Evolutionary conservation across 2,888 invertebrate genomes (phyloP), one percentile per base, ranked within the genome.

Genomic region (Drosophila aldrichi): DNA sequence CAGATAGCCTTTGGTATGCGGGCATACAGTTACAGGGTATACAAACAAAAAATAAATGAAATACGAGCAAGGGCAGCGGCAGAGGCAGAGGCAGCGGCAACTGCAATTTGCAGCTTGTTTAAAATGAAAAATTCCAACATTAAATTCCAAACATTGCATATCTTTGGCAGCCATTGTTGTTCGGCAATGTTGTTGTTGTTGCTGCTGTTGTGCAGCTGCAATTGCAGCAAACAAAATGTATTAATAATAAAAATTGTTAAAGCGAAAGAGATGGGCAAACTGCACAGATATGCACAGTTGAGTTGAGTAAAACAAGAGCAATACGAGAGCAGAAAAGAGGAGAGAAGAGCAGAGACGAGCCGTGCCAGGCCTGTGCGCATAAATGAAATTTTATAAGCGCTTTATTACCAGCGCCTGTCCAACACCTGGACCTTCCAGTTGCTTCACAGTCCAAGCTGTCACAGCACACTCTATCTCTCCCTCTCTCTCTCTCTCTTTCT

Each of bases 331-430:
- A 7, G 48, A 52, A 14, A 1, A 2, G 43, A 20, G 44, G 3
- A 2, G 22, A 22, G 22, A 22, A 22, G 3, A 25, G 25, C 25
- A 5, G 25, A 25, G 7, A 25, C 40, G 44, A 52, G 14, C 25
- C 25, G 25, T 25, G 25, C 25, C 25, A 25, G 25, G 25, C 6
- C 63, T 64, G 74, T 56, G 68, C 69, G 69, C 79, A 85, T 89
- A 89, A 87, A 89, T 87, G 85, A 82, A 87, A 87, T 87, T 87
- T 89, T 81, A 89, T 87, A 87, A 87, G 89, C 89, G 82, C 87
- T 87, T 87, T 88, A 87, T 88, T 89, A 85, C 87, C 87, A 81
- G 70, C 48, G 65, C 34, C 75, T 66, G 51, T 66, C 57, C 82
- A 75, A 77, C 84, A 83, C 84, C 83, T 84, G 84, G 44, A 55